Evolutionary conservation across 2,797 vertebrate species (phyloP).

Genomic region (Octomys mimax): DNA sequence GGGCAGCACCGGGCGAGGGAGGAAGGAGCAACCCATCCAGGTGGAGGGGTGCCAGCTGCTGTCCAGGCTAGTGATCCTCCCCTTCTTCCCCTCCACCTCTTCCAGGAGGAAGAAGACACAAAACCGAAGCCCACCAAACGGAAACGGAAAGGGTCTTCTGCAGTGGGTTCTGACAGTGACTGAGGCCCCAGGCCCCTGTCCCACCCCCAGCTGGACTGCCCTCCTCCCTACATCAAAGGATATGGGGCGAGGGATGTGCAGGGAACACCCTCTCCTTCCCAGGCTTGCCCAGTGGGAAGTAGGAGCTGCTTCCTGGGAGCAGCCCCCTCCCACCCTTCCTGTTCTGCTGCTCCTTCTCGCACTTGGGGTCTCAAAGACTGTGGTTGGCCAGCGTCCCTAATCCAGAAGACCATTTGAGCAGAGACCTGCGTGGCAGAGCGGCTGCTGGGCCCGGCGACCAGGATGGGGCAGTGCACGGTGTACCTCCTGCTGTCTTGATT

Average conservation of each 20-base stretch:
- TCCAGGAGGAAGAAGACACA: constrained; percentile 96
- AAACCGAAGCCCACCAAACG: constrained; percentile 97
- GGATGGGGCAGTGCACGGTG: background rate
- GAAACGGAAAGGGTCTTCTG: constrained; percentile 96
- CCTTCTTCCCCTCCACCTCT: background rate
- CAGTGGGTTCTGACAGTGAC: constrained; percentile 97
- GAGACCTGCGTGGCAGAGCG: constrained; percentile 7
- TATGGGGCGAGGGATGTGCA: background rate
- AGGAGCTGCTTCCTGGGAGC: background rate
- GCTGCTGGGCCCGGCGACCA: background rate
- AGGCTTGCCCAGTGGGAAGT: background rate
- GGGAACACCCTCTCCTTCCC: background rate
- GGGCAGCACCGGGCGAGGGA: accelerated
- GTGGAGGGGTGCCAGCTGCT: background rate
- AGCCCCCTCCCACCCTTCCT: background rate
- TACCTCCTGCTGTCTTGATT: background rate
- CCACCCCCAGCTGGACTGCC: constrained; percentile 12
- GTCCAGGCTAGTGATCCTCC: background rate
- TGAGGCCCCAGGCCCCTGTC: constrained; percentile 81
- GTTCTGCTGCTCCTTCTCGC: constrained; percentile 20
- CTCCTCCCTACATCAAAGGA: constrained; percentile 10
- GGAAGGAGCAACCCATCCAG: accelerated
- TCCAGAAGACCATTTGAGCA: constrained; percentile 16
- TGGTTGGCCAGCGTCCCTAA: background rate
- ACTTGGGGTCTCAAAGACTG: constrained; percentile 35